Base-by-base conservation (phyloP, 2,113 vertebrate genomes). In the Misgurnus mizolepis region DNA sequence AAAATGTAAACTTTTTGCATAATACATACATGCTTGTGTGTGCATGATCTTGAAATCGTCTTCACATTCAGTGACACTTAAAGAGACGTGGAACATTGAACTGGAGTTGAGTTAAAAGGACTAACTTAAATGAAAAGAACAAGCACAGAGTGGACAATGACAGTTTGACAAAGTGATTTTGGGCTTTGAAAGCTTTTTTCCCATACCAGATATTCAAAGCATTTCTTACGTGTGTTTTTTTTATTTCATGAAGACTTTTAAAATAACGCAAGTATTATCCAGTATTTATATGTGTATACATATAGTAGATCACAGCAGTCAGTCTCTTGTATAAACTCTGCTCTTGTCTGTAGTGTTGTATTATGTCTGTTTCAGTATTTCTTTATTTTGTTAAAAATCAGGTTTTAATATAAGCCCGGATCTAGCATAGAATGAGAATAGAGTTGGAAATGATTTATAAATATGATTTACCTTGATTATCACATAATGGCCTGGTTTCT, bases 1-100 rank as follows among this genome's bases (percentile, higher is more conserved):
- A 34, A 34, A 34, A 34, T 34, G 1, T 34, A 34, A 34, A 34
- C 27, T 34, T 34, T 34, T 34, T 34, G 27, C 27, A 34, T 34
- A 34, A 34, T 34, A 34, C 27, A 34, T 34, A 34, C 27, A 34
- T 34, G 27, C 27, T 34, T 34, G 27, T 34, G 27, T 34, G 27
- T 86, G 89, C 89, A 92, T 91, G 90, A 79, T 81, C 66, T 18
- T 55, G 67, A 7, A 7, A 58, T 7, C 4, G 65, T 56, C n/a
- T 3, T 66, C 74, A 10, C 22, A 60, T 47, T 39, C 40, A 61
- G 22, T n/a, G 45, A 39, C 55, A 15, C 6, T 6, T 17, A 58
- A 43, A 80, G n/a, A 27, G 14, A 50, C 15, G 64, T 27, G 18
- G 3, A 34, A 34, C 27, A 34, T 34, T 17, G 40, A 58, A 50